Evolutionary conservation across 2,797 vertebrate species (phyloP).

Genomic region (Otolemur crassicaudatus): DNA sequence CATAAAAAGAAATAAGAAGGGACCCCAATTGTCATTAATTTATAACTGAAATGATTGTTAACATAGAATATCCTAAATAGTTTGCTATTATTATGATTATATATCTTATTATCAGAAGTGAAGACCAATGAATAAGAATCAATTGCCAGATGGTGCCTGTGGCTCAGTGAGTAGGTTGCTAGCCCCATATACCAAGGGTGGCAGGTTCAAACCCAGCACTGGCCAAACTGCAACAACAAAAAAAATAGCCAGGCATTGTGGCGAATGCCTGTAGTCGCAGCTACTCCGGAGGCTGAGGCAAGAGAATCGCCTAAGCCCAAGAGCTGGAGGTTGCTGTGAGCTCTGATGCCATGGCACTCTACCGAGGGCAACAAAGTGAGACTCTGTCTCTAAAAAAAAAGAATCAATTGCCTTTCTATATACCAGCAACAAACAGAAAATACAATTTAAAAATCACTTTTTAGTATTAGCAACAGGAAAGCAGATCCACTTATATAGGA

Average conservation of each 20-base stretch:
- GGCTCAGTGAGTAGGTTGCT: no score
- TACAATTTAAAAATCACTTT: slow-evolving; percentile 4
- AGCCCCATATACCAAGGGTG: no score
- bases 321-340: no score
- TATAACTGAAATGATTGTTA: not conserved
- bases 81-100: not conserved
- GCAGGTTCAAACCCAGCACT: no score
- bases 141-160: not conserved
- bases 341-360: no score
- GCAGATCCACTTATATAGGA: not conserved
- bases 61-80: not conserved
- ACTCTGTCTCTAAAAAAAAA: not conserved
- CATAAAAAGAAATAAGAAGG: slow-evolving; percentile 1
- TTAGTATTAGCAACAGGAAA: not conserved
- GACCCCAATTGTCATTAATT: slow-evolving; percentile 22
- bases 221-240: no score
- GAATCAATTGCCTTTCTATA: not conserved
- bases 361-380: no score
- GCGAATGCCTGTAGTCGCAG: no score
- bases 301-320: no score
- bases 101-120: slow-evolving; percentile 12
- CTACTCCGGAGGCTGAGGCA: no score
- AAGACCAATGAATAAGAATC: not conserved
- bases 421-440: not conserved
- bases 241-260: no score